Evolutionary conservation across 2,797 vertebrate species (phyloP), one percentile per base, ranked within the genome.

Genomic region (Simalia tracyae): DNA sequence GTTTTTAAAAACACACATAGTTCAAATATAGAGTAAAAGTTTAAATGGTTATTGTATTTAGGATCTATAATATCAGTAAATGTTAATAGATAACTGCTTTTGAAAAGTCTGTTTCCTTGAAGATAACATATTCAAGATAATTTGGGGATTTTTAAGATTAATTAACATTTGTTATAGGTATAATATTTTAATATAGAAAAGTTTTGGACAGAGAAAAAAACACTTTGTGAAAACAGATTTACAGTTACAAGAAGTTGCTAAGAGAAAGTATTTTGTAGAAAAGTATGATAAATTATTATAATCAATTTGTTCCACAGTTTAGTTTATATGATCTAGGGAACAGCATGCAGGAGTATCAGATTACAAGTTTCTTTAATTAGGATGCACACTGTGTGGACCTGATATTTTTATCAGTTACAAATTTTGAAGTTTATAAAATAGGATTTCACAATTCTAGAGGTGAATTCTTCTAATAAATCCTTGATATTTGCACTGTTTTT

Each of bases 321-420:
- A 95, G 94, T 95, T 96, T 93, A 87, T 95, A 91, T 95, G 92
- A 93, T 97, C 96, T 95, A 93, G 94, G 95, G 93, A 97, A 90
- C 94, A 95, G 95, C 96, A 95, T 94, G 93, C 91, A 63, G 76
- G 42, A 24, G 84, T 95, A 93, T 96, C 92, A 87, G 84, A 93
- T 97, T 97, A 94, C 95, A 61, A 85, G 91, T 81, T 97, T 93
- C 93, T 95, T 97, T 96, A 93, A 94, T 96, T 94, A 92, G 92
- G 87, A 93, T 92, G 85, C 72, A 1, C 72, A 24, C 72, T 81
- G 9, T 17, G 36, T 81, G 19, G 19, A 81, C 42, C 36, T 81
- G 72, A 81, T 81, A 46, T 81, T 81, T 81, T 81, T 81, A 81
- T 42, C 72, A 81, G 36, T 81, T 46, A 81, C 36, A 46, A 89